Evolutionary conservation across 2,113 vertebrate genomes (phyloP).

Genomic region (Riparia riparia): DNA sequence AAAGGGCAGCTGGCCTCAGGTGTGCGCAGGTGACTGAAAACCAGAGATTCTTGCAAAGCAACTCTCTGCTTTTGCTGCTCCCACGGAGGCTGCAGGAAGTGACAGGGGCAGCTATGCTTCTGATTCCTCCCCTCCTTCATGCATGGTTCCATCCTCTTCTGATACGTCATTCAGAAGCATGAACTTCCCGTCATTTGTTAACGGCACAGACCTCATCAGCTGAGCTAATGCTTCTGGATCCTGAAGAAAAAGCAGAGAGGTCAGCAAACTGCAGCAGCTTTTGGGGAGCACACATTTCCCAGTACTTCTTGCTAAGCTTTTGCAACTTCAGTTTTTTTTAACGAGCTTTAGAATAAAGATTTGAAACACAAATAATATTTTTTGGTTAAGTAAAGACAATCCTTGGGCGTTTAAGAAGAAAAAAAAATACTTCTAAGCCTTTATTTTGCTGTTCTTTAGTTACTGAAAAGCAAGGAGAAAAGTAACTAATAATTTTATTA

Average conservation of each 20-base stretch:
- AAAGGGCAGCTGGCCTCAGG: background rate
- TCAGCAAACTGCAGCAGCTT: background rate
- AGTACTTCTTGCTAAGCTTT: background rate
- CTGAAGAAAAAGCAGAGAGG: conserved; percentile 62
- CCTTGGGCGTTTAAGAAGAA: background rate
- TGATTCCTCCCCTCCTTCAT: conserved; percentile 84
- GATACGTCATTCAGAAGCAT: conserved; percentile 84
- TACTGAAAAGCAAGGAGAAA: background rate
- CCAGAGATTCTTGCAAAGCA: background rate
- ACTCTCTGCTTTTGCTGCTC: conserved; percentile 2
- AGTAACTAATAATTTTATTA: background rate
- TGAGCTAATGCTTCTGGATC: conserved; percentile 92
- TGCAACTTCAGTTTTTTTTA: background rate
- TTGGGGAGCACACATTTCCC: background rate
- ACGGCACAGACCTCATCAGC: conserved; percentile 90
- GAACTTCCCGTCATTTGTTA: conserved; percentile 94
- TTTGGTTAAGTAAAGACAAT: background rate
- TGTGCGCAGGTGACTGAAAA: conserved; percentile 1
- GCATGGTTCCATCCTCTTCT: conserved; percentile 61
- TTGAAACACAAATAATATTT: background rate
- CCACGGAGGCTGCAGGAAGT: background rate
- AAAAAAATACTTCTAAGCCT: background rate
- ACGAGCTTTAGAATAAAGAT: background rate
- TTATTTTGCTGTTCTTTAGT: background rate
- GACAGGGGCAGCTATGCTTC: conserved; percentile 81